Conservation (phyloP, 2,797 vertebrate genomes). For the Cossypha heuglini region DNA sequence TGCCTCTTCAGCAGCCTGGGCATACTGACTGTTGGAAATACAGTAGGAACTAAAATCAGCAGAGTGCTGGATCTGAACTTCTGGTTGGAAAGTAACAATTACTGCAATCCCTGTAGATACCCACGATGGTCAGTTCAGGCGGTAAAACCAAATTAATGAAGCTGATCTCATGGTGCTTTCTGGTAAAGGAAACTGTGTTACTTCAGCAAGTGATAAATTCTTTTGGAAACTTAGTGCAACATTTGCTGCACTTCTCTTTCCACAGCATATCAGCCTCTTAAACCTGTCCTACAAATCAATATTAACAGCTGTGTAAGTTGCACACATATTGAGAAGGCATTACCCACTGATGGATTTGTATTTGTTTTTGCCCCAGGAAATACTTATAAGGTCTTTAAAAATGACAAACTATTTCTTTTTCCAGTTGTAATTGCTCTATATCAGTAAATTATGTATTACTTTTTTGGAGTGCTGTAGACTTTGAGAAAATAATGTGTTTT, state of each 20-base stretch:
- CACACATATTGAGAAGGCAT: constrained; percentile 51
- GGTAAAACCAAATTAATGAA: neutral
- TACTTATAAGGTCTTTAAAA: constrained; percentile 58
- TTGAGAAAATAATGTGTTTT: neutral
- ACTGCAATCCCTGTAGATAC: neutral
- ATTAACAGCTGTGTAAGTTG: constrained; percentile 65
- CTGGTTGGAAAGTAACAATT: neutral
- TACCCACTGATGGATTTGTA: constrained; percentile 64
- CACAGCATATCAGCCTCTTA: constrained; percentile 36
- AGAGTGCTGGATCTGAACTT: neutral
- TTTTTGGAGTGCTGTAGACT: constrained; percentile 28
- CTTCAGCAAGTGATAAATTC: constrained; percentile 9
- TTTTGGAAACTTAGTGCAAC: neutral
- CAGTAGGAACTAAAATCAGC: neutral
- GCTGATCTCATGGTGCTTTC: neutral
- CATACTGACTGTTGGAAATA: neutral
- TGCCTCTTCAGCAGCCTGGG: neutral
- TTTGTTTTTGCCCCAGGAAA: constrained; percentile 67
- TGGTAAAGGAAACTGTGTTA: neutral
- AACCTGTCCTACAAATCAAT: constrained; percentile 64
- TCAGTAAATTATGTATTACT: constrained; percentile 49
- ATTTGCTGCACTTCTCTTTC: constrained; percentile 23
- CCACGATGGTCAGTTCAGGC: neutral
- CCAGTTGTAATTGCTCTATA: constrained; percentile 40
- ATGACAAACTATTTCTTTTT: constrained; percentile 57